These are phyloP conservation scores for Resseliella maxima DNA, from an alignment of 2,888 invertebrate genomes.

Conservation along the genomic window DNA sequence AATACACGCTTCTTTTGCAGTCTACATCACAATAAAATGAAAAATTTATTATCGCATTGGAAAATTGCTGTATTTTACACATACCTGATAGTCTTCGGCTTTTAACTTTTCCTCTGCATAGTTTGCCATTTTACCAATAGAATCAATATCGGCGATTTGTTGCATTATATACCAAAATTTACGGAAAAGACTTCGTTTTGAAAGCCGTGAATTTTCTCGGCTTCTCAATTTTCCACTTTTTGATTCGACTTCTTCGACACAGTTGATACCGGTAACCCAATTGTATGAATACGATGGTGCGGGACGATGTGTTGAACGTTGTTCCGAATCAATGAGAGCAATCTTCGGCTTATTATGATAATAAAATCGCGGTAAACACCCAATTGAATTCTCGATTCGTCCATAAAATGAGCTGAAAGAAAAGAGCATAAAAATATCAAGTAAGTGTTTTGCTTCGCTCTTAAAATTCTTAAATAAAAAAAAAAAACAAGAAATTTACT, in stretches of 20 bases:
- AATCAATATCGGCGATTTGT: neutral
- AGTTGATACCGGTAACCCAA: neutral
- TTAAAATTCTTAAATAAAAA: neutral
- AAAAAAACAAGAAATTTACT: constrained; percentile 1
- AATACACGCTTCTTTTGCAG: constrained; percentile 37
- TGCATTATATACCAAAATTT: neutral
- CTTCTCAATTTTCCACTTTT: constrained; percentile 2
- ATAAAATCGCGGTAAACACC: constrained; percentile 46
- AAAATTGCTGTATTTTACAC: neutral
- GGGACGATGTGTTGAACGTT: neutral
- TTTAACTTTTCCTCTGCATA: constrained; percentile 12
- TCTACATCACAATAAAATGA: neutral
- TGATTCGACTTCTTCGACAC: constrained; percentile 23
- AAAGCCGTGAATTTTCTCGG: neutral
- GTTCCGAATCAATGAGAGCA: neutral
- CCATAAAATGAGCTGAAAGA: constrained; percentile 53
- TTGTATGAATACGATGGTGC: neutral
- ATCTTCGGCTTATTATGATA: constrained; percentile 10
- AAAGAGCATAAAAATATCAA: neutral
- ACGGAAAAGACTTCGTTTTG: constrained; percentile 5
- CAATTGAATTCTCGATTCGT: constrained; percentile 49
- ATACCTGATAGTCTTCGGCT: constrained; percentile 25
- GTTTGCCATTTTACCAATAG: neutral
- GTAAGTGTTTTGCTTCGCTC: neutral
- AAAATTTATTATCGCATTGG: neutral